Base-by-base conservation (phyloP, 2,888 invertebrate genomes). In the Heliconius aoede region DNA sequence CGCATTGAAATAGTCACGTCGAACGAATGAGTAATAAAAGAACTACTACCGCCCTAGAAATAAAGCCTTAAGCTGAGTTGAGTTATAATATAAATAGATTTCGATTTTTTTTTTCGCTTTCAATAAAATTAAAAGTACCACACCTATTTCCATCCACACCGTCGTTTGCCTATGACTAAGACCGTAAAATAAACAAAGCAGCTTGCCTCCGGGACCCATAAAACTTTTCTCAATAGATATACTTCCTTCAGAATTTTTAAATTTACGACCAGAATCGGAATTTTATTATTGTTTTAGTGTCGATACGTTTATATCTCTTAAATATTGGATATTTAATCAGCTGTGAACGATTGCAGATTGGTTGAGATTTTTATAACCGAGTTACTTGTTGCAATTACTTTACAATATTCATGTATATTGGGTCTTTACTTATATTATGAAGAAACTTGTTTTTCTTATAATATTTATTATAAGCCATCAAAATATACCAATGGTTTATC, bases 281-380 rank as follows among this genome's bases (percentile, higher is more conserved):
- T 89, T 90, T 90, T 89, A 90, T 86, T 85, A 85, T 86, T 86
- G 84, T 86, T 90, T 90, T 88, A 89, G 82, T 87, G 84, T 84
- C 79, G 74, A 80, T 81, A 79, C 82, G 83, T 86, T 86, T 88
- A 89, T 86, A 85, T 74, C 85, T 81, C 83, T 89, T 87, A 87
- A 89, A 88, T 89, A 88, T 89, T 86, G 85, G 82, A 85, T 84
- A 85, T 85, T 87, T 89, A 88, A 88, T 87, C 86, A 86, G 85
- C 84, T 80, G 85, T 83, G 82, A 85, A 79, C 72, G 78, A 82
- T 81, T 82, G 78, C 67, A 72, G 61, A 78, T 81, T 76, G 67
- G 72, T 74, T 30, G 46, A 67, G 51, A 67, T 46, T 74, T 78
- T 58, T 74, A 74, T 74, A 55, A 28, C 21, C 58, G n/a, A 7